Percentiles rank a stretch among this genome's conserved stretches.
Evolutionary conservation across 1,140 invertebrate genomes (phyloP).

Genomic region (Ceratosolen solmsi): DNA sequence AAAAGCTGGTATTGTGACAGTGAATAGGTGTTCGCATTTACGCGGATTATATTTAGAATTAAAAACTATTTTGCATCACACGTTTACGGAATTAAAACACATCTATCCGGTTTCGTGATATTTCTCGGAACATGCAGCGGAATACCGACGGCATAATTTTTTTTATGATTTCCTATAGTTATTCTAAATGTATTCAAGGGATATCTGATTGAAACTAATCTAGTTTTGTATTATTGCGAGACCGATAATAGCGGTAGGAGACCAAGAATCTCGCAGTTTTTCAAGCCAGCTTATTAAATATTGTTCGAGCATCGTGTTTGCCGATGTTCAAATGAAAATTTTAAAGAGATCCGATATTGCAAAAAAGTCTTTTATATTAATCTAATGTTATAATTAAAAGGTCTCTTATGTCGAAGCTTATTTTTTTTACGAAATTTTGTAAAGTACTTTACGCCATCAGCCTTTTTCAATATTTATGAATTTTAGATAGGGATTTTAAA

Average conservation of each 20-base stretch:
- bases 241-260: neutral
- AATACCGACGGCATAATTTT: neutral
- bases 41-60: neutral
- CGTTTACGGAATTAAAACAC: conserved; percentile 1
- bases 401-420: no score
- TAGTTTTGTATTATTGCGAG: neutral
- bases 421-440: no score
- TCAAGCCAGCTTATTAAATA: no score
- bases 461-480: neutral
- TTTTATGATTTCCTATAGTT: neutral
- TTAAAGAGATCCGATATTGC: no score
- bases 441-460: no score
- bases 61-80: neutral
- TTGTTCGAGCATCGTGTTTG: no score
- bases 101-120: conserved; percentile 12
- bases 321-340: no score
- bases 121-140: neutral
- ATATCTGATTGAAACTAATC: conserved; percentile 20
- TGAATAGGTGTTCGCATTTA: neutral
- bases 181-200: neutral
- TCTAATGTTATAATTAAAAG: no score
- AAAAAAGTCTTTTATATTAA: no score
- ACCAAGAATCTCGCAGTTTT: neutral
- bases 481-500: neutral
- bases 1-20: neutral